Conservation (phyloP, 2,888 invertebrate species). For the Spodoptera picta region DNA sequence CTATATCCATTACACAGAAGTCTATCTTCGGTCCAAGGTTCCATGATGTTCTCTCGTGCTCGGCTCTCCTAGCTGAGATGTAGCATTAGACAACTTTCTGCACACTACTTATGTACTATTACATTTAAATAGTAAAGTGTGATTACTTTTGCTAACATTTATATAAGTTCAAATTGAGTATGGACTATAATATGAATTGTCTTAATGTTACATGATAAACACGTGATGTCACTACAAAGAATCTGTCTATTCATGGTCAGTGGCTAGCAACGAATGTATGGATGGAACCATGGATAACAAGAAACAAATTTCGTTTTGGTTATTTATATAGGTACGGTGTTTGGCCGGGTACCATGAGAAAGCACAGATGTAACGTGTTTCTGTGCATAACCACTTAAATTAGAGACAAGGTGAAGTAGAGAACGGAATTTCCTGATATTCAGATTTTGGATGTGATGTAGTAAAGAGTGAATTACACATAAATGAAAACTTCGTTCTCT, state of each 20-base stretch:
- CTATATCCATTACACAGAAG: too few species aligned
- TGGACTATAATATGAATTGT: slow-evolving; percentile 21
- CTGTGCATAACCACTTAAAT: slow-evolving; percentile 20
- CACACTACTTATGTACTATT: slow-evolving; percentile 20
- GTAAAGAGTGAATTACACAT: neutral
- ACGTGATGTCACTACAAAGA: slow-evolving; percentile 8
- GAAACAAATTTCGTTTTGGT: slow-evolving; percentile 8
- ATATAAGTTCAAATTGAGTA: slow-evolving; percentile 25
- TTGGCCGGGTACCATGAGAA: slow-evolving; percentile 40
- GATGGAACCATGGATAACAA: slow-evolving; percentile 6
- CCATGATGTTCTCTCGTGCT: too few species aligned
- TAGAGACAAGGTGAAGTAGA: slow-evolving; percentile 34
- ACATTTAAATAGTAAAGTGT: slow-evolving; percentile 21
- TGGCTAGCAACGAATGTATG: neutral
- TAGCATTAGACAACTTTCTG: slow-evolving; percentile 4
- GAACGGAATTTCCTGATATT: slow-evolving; percentile 9
- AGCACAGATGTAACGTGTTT: slow-evolving; percentile 1
- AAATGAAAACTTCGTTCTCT: slow-evolving; percentile 9
- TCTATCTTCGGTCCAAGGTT: too few species aligned
- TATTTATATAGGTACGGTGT: slow-evolving; percentile 4
- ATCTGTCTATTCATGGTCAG: slow-evolving; percentile 4
- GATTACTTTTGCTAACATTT: slow-evolving; percentile 17
- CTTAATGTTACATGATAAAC: slow-evolving; percentile 12
- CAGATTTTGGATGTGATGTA: neutral
- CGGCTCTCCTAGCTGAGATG: too few species aligned